A percentile compares a stretch with the other conserved stretches of the same genome.
Evolutionary conservation across 53 echinoderm and acorn worm species (phyloP).

Genomic region (Arbacia lixula): DNA sequence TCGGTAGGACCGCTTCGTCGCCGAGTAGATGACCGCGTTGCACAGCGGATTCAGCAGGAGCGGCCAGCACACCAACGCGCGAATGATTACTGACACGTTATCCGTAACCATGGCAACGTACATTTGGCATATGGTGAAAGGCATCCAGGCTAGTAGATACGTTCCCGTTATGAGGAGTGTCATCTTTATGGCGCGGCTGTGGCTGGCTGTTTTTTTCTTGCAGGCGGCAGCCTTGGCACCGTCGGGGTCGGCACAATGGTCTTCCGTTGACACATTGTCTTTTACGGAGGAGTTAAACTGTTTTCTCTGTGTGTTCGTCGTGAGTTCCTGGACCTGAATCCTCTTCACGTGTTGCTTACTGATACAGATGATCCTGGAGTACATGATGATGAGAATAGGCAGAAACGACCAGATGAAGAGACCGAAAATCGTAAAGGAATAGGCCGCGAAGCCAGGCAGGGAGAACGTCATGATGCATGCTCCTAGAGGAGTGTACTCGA

Average conservation of each 20-base stretch:
- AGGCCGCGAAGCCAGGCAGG: slow-evolving; percentile 3
- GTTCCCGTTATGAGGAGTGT: slow-evolving; percentile 29
- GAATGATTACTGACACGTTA: slow-evolving; percentile 8
- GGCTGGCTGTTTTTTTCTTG: background rate
- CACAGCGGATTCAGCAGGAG: slow-evolving; percentile 20
- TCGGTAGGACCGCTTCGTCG: slow-evolving; percentile 28
- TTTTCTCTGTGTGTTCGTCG: background rate
- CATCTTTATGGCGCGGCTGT: slow-evolving; percentile 20
- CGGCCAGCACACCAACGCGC: slow-evolving; percentile 38
- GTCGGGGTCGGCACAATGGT: background rate
- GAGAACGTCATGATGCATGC: slow-evolving; percentile 41
- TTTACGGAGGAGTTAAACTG: background rate
- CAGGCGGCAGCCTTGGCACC: no score
- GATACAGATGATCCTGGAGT: slow-evolving; percentile 30
- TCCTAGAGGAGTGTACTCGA: slow-evolving; percentile 24
- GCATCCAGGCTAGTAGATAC: slow-evolving; percentile 16
- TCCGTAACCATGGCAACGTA: slow-evolving; percentile 36
- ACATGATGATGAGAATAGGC: slow-evolving; percentile 9
- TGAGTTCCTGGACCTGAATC: slow-evolving; percentile 32
- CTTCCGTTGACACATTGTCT: background rate
- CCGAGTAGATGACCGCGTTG: slow-evolving; percentile 28
- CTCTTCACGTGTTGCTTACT: slow-evolving; percentile 14
- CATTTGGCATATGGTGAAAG: slow-evolving; percentile 31
- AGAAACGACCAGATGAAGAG: slow-evolving; percentile 18
- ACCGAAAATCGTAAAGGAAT: slow-evolving; percentile 3